Base-by-base conservation (phyloP, 2,888 invertebrate species). In the Leptopilina myrica region DNA sequence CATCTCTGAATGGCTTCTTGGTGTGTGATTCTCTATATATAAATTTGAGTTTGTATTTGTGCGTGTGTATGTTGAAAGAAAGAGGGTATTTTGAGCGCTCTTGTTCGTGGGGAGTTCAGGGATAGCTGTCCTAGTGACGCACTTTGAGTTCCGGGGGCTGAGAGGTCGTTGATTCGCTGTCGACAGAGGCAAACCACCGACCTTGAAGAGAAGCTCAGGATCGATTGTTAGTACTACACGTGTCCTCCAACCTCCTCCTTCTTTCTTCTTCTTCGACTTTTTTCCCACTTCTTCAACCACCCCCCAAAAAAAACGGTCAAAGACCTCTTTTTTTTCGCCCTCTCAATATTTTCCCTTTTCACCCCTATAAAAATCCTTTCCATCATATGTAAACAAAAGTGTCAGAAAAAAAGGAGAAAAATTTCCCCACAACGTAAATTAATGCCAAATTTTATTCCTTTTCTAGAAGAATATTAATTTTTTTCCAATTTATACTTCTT, bases 71-170 rank as follows among this genome's bases (percentile, higher is more conserved):
- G 76, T 64, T 43, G 76, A 76, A 64, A 76, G 46, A 76, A 76
- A 64, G 62, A 64, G 64, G 64, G 64, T 64, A 76, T 64, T 76
- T 64, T 40, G 49, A 76, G 49, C 64, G 62, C 11, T 73, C n/a
- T 73, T 73, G 56, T 73, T 73, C 33, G 73, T 53, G 65, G 40
- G 46, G 84, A 85, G 85, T 84, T 84, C 83, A 85, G 84, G 84
- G 87, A 84, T 88, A 85, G 86, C 83, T 88, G 90, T 86, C 90
- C 89, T 88, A 89, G 88, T 91, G 90, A 87, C 91, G 91, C 87
- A 91, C 89, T 88, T 88, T 86, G 84, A 81, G 85, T 84, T 85
- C 86, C 73, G 84, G 86, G 90, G 88, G 88, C 88, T 86, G 88
- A 85, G 88, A 86, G 90, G 89, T 89, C 88, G 89, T 90, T 90